A percentile compares a stretch with the other conserved stretches of the same genome.
Evolutionary conservation across 2,113 vertebrate genomes (phyloP).

Genomic region (Morone chrysops): DNA sequence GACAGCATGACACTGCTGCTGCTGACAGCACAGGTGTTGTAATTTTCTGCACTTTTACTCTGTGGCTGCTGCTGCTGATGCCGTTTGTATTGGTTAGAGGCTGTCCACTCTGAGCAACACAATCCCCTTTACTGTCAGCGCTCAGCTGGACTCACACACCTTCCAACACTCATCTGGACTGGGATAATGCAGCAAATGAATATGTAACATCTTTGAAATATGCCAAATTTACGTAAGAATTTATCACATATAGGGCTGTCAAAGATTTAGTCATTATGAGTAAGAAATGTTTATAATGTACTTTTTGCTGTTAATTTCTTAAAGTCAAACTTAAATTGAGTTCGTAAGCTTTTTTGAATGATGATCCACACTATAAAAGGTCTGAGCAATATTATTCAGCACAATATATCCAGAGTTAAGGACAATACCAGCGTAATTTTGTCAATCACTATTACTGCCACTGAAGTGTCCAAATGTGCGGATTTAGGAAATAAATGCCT

Average conservation of each 20-base stretch:
- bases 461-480: background rate
- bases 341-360: background rate
- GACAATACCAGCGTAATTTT: background rate
- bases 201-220: background rate
- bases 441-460: background rate
- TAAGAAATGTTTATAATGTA: background rate
- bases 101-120: constrained; percentile 12
- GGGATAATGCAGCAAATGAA: background rate
- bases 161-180: constrained; percentile 1
- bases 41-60: constrained; percentile 43
- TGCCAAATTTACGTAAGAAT: background rate
- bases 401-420: background rate
- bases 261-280: background rate
- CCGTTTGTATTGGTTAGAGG: constrained; percentile 39
- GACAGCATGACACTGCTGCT: constrained; percentile 18
- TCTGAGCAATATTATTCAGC: background rate
- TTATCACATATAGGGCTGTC: background rate
- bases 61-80: constrained; percentile 22
- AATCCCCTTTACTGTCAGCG: background rate
- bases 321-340: background rate
- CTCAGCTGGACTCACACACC: constrained; percentile 14
- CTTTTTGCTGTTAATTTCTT: background rate
- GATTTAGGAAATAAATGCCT: background rate
- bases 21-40: constrained; percentile 40
- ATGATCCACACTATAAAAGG: background rate